phyloP scores from a whole-genome alignment of 1,140 invertebrate species.

The Mizuhopecten yessoensis region DNA sequence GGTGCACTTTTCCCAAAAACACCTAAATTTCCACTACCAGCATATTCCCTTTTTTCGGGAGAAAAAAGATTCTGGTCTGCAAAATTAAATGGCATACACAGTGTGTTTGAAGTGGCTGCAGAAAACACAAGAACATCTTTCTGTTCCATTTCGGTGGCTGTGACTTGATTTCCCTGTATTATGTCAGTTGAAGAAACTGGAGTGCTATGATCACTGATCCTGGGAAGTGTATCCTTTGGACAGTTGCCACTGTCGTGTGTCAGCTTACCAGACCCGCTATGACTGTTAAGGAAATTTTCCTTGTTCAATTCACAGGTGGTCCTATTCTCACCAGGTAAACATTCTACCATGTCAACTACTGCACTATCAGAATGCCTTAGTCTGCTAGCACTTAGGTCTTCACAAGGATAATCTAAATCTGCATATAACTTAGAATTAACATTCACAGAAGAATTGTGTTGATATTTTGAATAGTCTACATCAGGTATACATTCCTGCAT shows the following conservation, averaged over 20 bases:
- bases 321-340: too few species aligned
- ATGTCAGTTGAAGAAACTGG: not conserved
- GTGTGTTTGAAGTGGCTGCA: not conserved
- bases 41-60: not conserved
- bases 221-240: not conserved
- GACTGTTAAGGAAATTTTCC: too few species aligned
- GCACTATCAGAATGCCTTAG: not conserved
- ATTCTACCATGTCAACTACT: not conserved
- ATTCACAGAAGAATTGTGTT: too few species aligned
- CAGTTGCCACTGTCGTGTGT: not conserved
- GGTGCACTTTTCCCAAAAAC: not conserved
- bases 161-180: too few species aligned
- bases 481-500: too few species aligned
- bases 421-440: not conserved
- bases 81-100: not conserved
- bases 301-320: too few species aligned
- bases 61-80: not conserved
- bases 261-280: too few species aligned
- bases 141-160: not conserved
- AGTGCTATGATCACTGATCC: not conserved
- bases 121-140: not conserved
- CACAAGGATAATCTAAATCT: not conserved
- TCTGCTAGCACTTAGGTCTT: not conserved
- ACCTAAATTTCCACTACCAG: not conserved
- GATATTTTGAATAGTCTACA: too few species aligned